Conservation (phyloP, 2,113 vertebrate species). For the Otus sunia region DNA sequence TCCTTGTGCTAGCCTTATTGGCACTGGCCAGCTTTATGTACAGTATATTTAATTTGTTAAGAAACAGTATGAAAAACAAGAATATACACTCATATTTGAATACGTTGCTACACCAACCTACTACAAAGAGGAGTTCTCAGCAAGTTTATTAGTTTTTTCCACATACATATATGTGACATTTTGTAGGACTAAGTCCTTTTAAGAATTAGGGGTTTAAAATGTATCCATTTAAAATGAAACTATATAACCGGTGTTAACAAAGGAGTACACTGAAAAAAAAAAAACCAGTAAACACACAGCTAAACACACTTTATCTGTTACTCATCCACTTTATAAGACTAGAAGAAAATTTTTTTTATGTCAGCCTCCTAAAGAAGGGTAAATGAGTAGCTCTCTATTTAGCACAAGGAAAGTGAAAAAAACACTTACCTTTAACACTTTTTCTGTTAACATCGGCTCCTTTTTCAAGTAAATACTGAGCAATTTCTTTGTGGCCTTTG, state of each 20-base stretch:
- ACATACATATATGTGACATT: background rate
- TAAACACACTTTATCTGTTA: background rate
- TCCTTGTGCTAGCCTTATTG: background rate
- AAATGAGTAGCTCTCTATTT: background rate
- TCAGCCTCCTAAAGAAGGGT: background rate
- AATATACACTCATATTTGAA: background rate
- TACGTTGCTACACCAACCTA: background rate
- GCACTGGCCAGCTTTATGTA: background rate
- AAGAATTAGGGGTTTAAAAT: background rate
- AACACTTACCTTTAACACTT: conserved; percentile 90
- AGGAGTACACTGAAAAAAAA: background rate
- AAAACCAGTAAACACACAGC: background rate
- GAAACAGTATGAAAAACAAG: background rate
- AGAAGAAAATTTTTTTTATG: background rate
- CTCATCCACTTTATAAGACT: background rate
- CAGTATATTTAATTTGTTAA: background rate
- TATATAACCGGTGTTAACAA: background rate
- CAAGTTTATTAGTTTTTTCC: background rate
- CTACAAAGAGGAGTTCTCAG: background rate
- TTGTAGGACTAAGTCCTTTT: background rate
- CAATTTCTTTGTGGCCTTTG: conserved; percentile 97
- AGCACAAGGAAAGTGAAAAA: background rate
- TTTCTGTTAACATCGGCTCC: conserved; percentile 97
- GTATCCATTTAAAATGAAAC: background rate
- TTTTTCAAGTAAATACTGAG: conserved; percentile 94